phyloP scores from a whole-genome alignment of 2,113 vertebrate genomes.

The Neogale vison region DNA sequence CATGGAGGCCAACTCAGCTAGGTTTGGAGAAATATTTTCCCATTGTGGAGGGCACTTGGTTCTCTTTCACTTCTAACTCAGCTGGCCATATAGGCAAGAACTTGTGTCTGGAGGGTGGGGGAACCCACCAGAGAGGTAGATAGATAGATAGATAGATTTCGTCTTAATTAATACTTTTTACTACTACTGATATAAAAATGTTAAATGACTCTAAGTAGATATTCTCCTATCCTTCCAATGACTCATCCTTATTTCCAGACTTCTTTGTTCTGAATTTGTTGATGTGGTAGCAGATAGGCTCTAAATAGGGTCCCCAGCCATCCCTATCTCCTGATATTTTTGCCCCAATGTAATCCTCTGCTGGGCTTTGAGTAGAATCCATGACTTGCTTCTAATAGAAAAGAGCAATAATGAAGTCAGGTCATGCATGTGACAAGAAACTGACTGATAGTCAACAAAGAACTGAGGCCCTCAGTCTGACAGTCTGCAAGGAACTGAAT shows the following conservation, averaged over 20 bases:
- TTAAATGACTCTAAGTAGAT: not conserved
- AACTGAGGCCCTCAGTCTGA: not conserved
- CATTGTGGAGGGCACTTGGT: not conserved
- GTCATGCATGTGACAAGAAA: not conserved
- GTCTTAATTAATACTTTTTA: not conserved
- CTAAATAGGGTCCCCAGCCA: rapidly evolving
- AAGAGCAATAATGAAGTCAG: not conserved
- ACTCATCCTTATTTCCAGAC: not conserved
- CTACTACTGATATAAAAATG: not conserved
- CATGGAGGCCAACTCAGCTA: not conserved
- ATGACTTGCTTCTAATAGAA: not conserved
- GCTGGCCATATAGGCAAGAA: not conserved
- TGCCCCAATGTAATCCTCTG: not conserved
- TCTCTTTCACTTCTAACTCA: not conserved
- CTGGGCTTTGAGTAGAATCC: not conserved
- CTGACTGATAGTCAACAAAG: not conserved
- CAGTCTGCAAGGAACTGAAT: not conserved
- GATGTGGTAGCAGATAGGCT: not conserved
- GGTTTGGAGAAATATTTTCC: not conserved
- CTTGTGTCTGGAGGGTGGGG: not conserved
- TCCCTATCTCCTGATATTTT: not conserved
- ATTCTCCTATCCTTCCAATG: not conserved
- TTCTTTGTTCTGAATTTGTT: not conserved
- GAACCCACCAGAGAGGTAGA: no score
- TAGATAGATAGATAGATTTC: not conserved